Evolutionary conservation across 1,140 invertebrate genomes (phyloP), one percentile per base, ranked within the genome.

Genomic region (Cyclina sinensis): DNA sequence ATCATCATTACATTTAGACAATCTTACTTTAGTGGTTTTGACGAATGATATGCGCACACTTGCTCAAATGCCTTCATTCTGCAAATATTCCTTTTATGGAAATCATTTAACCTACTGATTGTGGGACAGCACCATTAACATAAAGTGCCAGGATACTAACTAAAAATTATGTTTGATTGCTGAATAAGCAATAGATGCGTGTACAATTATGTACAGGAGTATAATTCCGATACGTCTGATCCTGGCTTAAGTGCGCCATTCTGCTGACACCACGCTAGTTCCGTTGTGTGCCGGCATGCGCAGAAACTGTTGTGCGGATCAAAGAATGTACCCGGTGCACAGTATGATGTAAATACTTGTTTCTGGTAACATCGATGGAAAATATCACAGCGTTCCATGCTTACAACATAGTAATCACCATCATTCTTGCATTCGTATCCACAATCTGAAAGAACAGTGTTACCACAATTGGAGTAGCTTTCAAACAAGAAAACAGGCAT

Each of bases 271-370:
- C 83, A 86, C 21, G 68, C 27, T 11, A 86, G 30, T 0, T 86
- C 83, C n/a, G 14, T 4, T 39, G 68, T 86, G 39, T 86, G 83
- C 3, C 68, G 65, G 39, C 83, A 86, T 21, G 83, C 46, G 46
- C 83, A 86, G 7, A 35, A 32, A 11, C 18, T 27, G 30, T 16
- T 30, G 27, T 24, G 27, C 0, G 80, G 57, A 62, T 86, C 83
- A 46, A 86, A 86, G 46, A 86, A 86, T 54, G 83, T 86, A 30
- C 83, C 83, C 16, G 83, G 83, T 24, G 83, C 65, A 21, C 83
- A 86, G 46, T 76, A 86, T 9, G 83, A 86, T 3, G 83, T 86
- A 62, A 70, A 86, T 12, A 73, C 65, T 39, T 59, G 37, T 43
- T 21, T 51, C 16, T 59, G 35, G 30, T 43, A 74, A 24, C 83